Conservation (phyloP, 2,113 vertebrate species). For the Callocephalon fimbriatum region DNA sequence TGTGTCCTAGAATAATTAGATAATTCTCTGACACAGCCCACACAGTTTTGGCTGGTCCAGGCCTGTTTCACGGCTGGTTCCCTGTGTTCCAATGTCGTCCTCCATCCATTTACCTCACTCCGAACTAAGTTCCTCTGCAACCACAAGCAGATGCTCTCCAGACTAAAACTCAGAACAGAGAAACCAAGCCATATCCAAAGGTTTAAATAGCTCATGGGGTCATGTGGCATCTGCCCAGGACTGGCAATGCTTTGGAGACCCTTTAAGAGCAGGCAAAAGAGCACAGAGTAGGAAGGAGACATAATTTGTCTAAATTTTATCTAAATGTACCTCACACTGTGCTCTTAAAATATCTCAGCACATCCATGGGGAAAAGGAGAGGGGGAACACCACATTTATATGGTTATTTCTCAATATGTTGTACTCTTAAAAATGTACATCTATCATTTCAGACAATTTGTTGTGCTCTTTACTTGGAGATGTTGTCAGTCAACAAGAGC, state of each 20-base stretch:
- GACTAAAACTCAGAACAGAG: background rate
- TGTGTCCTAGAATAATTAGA: constrained; percentile 25
- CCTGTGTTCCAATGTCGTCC: background rate
- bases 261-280: background rate
- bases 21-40: constrained; percentile 17
- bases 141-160: constrained; percentile 33
- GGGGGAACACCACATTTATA: background rate
- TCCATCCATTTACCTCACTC: background rate
- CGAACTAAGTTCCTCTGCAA: background rate
- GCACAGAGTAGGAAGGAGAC: background rate
- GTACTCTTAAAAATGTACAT: background rate
- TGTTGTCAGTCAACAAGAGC: background rate
- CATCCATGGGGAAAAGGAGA: background rate
- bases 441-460: background rate
- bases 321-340: background rate
- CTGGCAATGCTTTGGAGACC: background rate
- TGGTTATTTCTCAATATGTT: background rate
- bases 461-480: background rate
- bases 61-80: background rate
- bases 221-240: background rate
- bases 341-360: background rate
- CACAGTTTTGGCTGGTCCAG: constrained; percentile 15
- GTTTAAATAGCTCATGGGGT: background rate
- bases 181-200: background rate
- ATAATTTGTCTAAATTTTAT: background rate